Percentiles rank a stretch among this genome's conserved stretches.
Evolutionary conservation across 2,113 vertebrate genomes (phyloP).

Genomic region (Nerophis lumbriciformis): DNA sequence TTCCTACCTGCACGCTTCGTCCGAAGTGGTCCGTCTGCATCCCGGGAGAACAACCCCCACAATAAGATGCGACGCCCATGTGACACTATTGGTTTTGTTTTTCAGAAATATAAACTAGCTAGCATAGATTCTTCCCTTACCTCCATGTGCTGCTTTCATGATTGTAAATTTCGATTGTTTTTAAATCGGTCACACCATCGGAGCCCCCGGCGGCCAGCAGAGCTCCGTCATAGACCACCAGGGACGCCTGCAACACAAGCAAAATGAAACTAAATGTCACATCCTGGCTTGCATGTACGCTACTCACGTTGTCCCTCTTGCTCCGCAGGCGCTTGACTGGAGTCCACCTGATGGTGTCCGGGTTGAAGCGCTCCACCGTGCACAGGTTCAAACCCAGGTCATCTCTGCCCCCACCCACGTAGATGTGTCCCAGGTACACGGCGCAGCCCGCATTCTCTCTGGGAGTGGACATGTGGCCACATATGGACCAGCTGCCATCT

Average conservation of each 20-base stretch:
- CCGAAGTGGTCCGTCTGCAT: too few species aligned
- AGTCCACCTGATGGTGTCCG: slow-evolving; percentile 49
- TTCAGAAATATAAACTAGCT: too few species aligned
- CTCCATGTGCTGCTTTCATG: slow-evolving; percentile 64
- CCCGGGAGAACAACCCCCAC: too few species aligned
- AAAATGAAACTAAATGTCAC: too few species aligned
- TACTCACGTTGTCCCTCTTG: slow-evolving; percentile 57
- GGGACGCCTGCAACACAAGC: slow-evolving; percentile 47
- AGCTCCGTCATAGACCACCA: slow-evolving; percentile 52
- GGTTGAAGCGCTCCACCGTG: slow-evolving; percentile 55
- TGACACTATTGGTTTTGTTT: too few species aligned
- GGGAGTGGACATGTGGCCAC: slow-evolving; percentile 52
- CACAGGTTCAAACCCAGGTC: slow-evolving; percentile 59
- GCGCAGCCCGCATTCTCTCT: slow-evolving; percentile 58
- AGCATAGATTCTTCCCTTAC: slow-evolving; percentile 23
- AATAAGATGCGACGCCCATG: too few species aligned
- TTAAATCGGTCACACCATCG: slow-evolving; percentile 58
- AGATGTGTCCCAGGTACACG: slow-evolving; percentile 56
- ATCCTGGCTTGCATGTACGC: background rate
- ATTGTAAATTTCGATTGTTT: slow-evolving; percentile 62
- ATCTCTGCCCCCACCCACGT: slow-evolving; percentile 57
- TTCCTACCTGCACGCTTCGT: too few species aligned
- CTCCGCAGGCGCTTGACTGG: slow-evolving; percentile 56
- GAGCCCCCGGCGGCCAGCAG: slow-evolving; percentile 63
- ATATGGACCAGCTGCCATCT: slow-evolving; percentile 56